Base-by-base conservation (phyloP, 2,888 invertebrate genomes). In the Zygothrica quintamaculata region DNA sequence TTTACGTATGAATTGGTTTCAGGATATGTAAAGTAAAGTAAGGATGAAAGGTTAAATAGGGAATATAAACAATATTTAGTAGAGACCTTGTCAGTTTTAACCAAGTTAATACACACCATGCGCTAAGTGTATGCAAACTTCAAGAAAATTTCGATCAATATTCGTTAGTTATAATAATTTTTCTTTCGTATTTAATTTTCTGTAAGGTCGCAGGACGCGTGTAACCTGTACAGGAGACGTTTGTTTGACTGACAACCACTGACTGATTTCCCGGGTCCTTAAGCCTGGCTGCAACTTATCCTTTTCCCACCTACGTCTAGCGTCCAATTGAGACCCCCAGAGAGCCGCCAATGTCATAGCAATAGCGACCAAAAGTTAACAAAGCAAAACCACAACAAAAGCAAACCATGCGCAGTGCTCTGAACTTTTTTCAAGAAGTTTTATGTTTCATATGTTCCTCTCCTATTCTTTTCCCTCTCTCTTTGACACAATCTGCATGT, bases 321-420 rank as follows among this genome's bases (percentile, higher is more conserved):
- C 50, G 51, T 37, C 44, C 42, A 46, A 39, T 18, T 1, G n/a
- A 26, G 12, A 33, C 39, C 47, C 59, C 50, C 29, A 7, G 57
- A 65, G 62, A 44, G 64, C 75, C 76, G 64, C 75, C 76, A 87
- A 78, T 89, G 89, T 86, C 88, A 88, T 88, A 89, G 88, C 88
- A 89, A 88, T 88, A 77, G 89, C 18, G 89, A 87, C 88, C 79
- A 80, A 80, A 22, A 84, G 85, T 77, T 84, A 79, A 81, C 84
- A 85, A 78, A 78, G 79, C 71, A 77, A 74, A 86, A 78, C 81
- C 87, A 77, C 84, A 86, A 86, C 77, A 87, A 85, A 82, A 72
- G 74, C 74, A 81, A 79, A 72, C 79, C 79, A 80, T 80, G 80
- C 86, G 86, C 80, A 80, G 56, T 76, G 60, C 61, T 70, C 48